phyloP scores from a whole-genome alignment of 2,888 invertebrate genomes.

The Junonia oenone region DNA sequence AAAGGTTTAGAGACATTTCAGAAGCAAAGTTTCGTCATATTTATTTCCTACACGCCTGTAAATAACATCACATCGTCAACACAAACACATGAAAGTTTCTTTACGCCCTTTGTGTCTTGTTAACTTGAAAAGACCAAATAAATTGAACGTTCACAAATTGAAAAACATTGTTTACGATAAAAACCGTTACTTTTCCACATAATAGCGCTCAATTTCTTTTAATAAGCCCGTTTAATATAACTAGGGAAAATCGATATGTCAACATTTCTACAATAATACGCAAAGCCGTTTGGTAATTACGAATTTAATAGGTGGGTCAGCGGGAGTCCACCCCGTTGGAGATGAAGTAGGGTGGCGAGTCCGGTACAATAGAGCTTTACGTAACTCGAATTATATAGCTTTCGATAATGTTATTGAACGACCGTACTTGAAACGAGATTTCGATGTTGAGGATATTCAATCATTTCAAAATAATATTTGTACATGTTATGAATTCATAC shows the following conservation, averaged over 20 bases:
- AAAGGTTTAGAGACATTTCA: no score
- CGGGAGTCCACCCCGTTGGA: constrained; percentile 32
- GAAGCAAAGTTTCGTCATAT: no score
- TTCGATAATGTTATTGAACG: constrained; percentile 51
- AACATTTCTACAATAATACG: constrained; percentile 62
- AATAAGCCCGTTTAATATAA: constrained; percentile 19
- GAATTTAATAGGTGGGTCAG: constrained; percentile 73
- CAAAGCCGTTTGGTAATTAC: constrained; percentile 65
- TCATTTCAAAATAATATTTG: constrained; percentile 8
- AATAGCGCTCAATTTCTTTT: constrained; percentile 12
- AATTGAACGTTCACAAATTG: not conserved
- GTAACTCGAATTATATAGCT: constrained; percentile 58
- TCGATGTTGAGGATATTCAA: constrained; percentile 2
- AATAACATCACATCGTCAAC: no score
- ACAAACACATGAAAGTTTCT: not conserved
- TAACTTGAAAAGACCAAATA: not conserved
- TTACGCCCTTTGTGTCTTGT: not conserved
- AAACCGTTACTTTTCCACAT: constrained; percentile 2
- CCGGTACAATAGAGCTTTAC: constrained; percentile 52
- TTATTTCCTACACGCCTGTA: no score
- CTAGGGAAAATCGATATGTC: constrained; percentile 52
- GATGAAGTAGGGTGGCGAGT: constrained; percentile 35
- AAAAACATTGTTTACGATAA: not conserved
- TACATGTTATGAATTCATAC: not conserved
- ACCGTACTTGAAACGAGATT: constrained; percentile 36